phyloP scores from a whole-genome alignment of 2,113 vertebrate species.

The Malurus alboscapulatus region DNA sequence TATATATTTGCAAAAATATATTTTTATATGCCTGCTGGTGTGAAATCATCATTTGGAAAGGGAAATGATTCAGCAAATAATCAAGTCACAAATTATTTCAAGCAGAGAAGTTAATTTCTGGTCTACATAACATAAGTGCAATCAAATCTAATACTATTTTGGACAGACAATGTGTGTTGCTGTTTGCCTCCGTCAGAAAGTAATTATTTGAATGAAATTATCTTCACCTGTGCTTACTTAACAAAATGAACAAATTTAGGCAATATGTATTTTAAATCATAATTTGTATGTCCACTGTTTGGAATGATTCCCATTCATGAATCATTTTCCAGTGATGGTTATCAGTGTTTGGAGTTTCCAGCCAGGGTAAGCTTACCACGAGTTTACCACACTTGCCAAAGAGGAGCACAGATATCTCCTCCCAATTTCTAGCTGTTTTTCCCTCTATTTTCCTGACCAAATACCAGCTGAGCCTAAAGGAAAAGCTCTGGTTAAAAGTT shows the following conservation, averaged over 20 bases:
- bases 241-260: neutral
- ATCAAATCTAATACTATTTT: conserved; percentile 29
- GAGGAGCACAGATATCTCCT: neutral
- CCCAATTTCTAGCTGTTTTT: neutral
- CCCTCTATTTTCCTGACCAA: neutral
- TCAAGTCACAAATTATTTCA: conserved; percentile 38
- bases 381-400: neutral
- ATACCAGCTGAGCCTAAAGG: neutral
- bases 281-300: neutral
- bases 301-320: neutral
- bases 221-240: neutral
- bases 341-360: neutral
- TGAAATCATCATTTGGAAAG: conserved; percentile 12
- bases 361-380: neutral
- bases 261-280: neutral
- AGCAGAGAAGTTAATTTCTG: conserved; percentile 38
- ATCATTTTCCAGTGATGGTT: neutral
- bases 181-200: neutral
- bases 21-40: neutral
- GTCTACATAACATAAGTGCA: neutral
- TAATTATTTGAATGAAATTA: neutral
- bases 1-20: neutral
- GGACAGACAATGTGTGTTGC: neutral
- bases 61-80: conserved; percentile 33
- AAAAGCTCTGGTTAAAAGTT: neutral